Conservation (phyloP, 1,140 invertebrate species). For the Drosophila nikananu region DNA sequence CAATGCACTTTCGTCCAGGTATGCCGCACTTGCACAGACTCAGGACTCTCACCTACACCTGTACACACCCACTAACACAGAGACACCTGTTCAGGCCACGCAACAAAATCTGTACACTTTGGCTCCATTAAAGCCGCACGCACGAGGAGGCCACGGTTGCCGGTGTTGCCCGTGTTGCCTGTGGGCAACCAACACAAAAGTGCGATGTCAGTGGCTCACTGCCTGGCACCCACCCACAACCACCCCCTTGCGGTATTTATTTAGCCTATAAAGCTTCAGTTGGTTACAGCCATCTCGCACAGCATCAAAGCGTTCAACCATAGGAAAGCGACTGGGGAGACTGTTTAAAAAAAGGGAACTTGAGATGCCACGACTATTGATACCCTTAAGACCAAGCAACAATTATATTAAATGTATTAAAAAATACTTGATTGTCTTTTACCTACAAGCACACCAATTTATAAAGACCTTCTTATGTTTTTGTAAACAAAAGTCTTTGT, state of each 20-base stretch:
- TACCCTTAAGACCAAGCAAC: neutral
- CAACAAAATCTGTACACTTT: slow-evolving; percentile 60
- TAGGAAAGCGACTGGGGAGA: slow-evolving; percentile 38
- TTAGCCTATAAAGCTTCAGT: slow-evolving; percentile 81
- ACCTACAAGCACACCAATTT: no score
- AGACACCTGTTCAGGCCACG: slow-evolving; percentile 15
- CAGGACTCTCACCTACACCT: slow-evolving; percentile 7
- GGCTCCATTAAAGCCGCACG: slow-evolving; percentile 57
- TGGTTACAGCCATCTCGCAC: slow-evolving; percentile 60
- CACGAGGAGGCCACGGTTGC: slow-evolving; percentile 52
- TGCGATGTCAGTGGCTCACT: slow-evolving; percentile 66
- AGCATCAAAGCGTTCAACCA: slow-evolving; percentile 56
- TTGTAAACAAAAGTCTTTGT: no score
- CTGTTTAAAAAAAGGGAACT: slow-evolving; percentile 20
- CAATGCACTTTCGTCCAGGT: slow-evolving; percentile 66
- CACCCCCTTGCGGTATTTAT: slow-evolving; percentile 72
- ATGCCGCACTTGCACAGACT: slow-evolving; percentile 16
- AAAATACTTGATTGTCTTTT: no score
- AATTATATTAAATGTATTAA: neutral
- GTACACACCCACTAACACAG: slow-evolving; percentile 12
- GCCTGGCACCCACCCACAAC: neutral
- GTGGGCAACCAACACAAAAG: slow-evolving; percentile 73
- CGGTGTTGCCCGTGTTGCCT: slow-evolving; percentile 43
- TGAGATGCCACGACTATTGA: neutral
- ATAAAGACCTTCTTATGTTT: no score